Evolutionary conservation across 2,888 invertebrate species (phyloP).

Genomic region (Beris chalybata): DNA sequence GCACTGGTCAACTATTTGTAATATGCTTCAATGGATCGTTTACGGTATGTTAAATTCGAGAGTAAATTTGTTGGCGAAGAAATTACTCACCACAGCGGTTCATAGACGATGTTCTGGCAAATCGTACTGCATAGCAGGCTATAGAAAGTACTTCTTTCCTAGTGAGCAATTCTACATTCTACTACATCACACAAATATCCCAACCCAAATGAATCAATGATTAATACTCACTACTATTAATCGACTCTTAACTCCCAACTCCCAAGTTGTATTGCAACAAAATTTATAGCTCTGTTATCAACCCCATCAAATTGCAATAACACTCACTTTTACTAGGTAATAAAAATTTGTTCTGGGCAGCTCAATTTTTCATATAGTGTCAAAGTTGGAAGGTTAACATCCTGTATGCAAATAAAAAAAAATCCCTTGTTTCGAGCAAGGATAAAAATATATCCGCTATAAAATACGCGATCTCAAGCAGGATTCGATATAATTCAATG

Average conservation of each 20-base stretch:
- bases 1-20: too few relatives aligned
- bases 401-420: conserved; percentile 25
- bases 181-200: not conserved
- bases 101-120: too few relatives aligned
- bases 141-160: too few relatives aligned
- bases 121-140: too few relatives aligned
- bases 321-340: conserved; percentile 18
- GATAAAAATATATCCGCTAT: not conserved
- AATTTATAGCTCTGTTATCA: conserved; percentile 31
- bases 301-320: conserved; percentile 26
- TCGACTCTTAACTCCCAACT: too few relatives aligned
- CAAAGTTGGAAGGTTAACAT: conserved; percentile 21
- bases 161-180: not conserved
- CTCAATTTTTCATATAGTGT: conserved; percentile 7
- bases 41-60: too few relatives aligned
- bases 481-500: conserved; percentile 5
- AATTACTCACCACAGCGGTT: too few relatives aligned
- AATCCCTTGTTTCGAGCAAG: not conserved
- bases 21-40: too few relatives aligned
- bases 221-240: not conserved
- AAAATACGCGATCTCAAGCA: not conserved
- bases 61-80: too few relatives aligned
- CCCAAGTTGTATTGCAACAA: not conserved
- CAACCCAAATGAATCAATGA: not conserved
- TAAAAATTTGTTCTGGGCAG: conserved; percentile 10